These are phyloP conservation scores for Sinopyrophorus schimmeli DNA, from an alignment of 2,888 invertebrate species.

Conservation along the genomic window DNA sequence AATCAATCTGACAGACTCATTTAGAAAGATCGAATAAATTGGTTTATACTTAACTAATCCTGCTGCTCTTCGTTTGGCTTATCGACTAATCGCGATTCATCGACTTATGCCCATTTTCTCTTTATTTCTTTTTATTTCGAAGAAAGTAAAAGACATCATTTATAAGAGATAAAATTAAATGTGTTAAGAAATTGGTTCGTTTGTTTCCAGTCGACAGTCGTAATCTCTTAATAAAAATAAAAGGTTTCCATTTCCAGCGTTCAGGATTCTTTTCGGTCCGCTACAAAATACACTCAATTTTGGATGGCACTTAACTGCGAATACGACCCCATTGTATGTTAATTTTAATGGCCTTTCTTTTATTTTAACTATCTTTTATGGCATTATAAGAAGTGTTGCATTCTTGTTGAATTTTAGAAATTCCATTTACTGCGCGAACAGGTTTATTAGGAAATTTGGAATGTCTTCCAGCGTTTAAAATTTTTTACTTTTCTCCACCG, in stretches of 20 bases:
- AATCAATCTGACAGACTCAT: constrained; percentile 37
- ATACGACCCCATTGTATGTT: constrained; percentile 35
- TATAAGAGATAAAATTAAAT: constrained; percentile 38
- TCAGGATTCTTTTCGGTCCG: constrained; percentile 18
- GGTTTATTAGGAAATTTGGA: no score
- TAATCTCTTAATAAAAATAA: constrained; percentile 42
- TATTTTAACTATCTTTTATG: no score
- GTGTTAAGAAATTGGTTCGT: constrained; percentile 39
- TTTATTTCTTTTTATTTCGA: constrained; percentile 10
- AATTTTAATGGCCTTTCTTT: constrained; percentile 34
- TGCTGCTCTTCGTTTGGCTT: no score
- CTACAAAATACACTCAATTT: constrained; percentile 36
- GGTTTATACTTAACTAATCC: constrained; percentile 20
- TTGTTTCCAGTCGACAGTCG: constrained; percentile 36
- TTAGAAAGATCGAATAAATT: constrained; percentile 26
- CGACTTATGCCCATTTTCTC: no score
- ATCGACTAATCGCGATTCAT: no score
- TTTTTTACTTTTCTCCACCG: no score
- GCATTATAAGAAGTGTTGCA: no score
- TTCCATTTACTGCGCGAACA: no score
- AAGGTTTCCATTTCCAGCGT: constrained; percentile 30
- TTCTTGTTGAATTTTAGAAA: no score
- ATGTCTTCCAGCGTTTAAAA: no score
- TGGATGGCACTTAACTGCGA: constrained; percentile 30
- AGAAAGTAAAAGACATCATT: constrained; percentile 23